phyloP scores from a whole-genome alignment of 1,140 invertebrate species.

The Marisa cornuarietis region DNA sequence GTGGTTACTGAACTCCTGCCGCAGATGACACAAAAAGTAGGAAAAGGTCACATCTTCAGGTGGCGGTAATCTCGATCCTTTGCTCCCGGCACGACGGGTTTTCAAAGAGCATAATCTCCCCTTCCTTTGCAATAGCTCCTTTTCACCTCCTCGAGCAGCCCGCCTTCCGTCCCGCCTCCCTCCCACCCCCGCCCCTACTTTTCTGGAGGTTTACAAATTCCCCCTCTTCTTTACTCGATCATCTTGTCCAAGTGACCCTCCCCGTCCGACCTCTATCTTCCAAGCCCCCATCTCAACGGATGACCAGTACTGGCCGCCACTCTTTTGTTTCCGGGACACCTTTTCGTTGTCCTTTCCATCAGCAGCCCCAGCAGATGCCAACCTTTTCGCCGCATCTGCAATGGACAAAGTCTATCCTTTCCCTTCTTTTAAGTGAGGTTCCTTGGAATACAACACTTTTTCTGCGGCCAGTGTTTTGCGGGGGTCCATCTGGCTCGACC shows the following conservation, averaged over 20 bases:
- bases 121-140: neutral
- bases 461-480: neutral
- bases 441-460: neutral
- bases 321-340: neutral
- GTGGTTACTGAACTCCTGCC: neutral
- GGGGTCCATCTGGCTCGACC: slow-evolving; percentile 10
- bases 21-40: slow-evolving; percentile 19
- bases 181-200: neutral
- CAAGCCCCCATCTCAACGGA: neutral
- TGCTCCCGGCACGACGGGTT: neutral
- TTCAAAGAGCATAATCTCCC: neutral
- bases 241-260: neutral
- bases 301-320: slow-evolving; percentile 2
- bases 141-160: neutral
- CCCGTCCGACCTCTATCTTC: neutral
- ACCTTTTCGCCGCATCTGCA: neutral
- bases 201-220: slow-evolving; percentile 1
- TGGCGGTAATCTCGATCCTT: slow-evolving; percentile 7
- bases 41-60: slow-evolving; percentile 22
- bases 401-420: neutral
- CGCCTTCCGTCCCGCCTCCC: neutral
- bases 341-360: neutral
- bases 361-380: neutral
- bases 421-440: neutral
- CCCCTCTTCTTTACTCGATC: neutral